These are phyloP conservation scores for Phalacrocorax brasilianus DNA, from an alignment of 2,113 vertebrate species.

Conservation along the genomic window DNA sequence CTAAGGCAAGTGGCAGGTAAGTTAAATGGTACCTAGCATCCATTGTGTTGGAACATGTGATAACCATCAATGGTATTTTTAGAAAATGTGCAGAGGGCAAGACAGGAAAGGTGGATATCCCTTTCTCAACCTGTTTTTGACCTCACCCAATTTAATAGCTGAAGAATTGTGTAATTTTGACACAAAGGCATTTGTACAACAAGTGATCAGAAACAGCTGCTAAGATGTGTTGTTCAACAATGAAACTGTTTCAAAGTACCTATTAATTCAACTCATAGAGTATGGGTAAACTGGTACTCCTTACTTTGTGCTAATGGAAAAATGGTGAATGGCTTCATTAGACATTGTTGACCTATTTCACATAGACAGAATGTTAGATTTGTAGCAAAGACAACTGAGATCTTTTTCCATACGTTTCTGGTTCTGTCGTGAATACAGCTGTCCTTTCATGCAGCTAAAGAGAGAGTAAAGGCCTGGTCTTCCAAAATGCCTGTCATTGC, in stretches of 20 bases:
- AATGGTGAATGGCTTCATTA: neutral
- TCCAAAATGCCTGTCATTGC: neutral
- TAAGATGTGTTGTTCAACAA: neutral
- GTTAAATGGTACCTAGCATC: neutral
- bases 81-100: neutral
- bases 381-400: neutral
- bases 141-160: neutral
- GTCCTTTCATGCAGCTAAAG: neutral
- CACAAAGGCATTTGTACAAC: conserved; percentile 15
- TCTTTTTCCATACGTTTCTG: neutral
- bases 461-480: neutral
- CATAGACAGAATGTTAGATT: neutral
- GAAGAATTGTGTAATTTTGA: neutral
- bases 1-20: neutral
- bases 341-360: neutral
- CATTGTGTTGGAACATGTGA: neutral
- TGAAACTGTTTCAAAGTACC: neutral
- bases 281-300: neutral
- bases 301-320: neutral
- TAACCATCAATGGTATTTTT: neutral
- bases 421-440: neutral
- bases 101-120: conserved; percentile 50
- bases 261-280: neutral
- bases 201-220: neutral
- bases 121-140: conserved; percentile 35